Base-by-base conservation (phyloP, 2,797 vertebrate genomes). In the Schizopygopsis malacanthus region DNA sequence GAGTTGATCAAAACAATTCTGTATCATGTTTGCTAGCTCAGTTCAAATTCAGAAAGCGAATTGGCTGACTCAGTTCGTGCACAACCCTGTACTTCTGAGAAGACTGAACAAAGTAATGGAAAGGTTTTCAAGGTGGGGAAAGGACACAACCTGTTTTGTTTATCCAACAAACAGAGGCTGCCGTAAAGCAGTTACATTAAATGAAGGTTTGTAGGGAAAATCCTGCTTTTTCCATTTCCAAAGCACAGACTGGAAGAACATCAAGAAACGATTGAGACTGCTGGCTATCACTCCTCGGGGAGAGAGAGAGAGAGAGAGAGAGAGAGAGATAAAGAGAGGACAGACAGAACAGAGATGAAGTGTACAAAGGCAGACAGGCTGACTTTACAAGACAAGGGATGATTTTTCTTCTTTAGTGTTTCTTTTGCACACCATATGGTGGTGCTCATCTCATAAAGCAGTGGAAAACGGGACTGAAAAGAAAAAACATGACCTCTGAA, bases 211-310 rank as follows among this genome's bases (percentile, higher is more conserved):
- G 56, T 10, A 43, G 59, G 45, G 70, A 63, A 75, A 25, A 45
- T 86, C 93, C 93, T 92, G 92, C 87, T 93, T 91, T 93, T 87
- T 92, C 67, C 86, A 92, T 94, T 90, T 92, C 79, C 78, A 52
- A 79, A 89, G 43, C 41, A 22, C 81, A 83, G 56, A 79, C 92
- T 94, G 94, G 93, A 93, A 92, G 94, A 90, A 93, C 92, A 93
- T 93, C 94, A 93, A 92, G 93, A 93, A 93, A 90, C 85, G 37
- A 4, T 22, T 5, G 79, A 72, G 72, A 72, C 59, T 20, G 43
- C 7, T n/a, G 75, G 85, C 81, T 67, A 91, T 92, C 84, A 3
- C 16, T 78, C 91, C 90, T 83, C 85, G 9, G 90, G 92, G n/a
- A n/a, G n/a, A n/a, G n/a, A n/a, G n/a, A n/a, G 92, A 92, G 79